These are phyloP conservation scores for Plagodis pulveraria DNA, from an alignment of 2,888 invertebrate species.

Conservation along the genomic window DNA sequence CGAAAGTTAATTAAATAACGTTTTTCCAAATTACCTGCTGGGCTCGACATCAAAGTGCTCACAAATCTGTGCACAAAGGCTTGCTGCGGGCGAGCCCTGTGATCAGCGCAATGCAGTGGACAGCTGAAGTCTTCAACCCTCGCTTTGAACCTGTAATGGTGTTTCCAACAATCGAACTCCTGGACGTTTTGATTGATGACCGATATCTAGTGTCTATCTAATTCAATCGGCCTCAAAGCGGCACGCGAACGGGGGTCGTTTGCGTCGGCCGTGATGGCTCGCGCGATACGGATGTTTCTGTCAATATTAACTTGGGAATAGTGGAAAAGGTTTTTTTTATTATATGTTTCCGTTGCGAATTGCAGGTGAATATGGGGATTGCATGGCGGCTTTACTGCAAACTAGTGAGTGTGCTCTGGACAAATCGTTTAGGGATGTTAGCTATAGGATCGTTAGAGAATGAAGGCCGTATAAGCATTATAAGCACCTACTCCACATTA, in stretches of 20 bases:
- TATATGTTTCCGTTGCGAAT: conserved; percentile 18
- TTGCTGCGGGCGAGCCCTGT: conserved; percentile 70
- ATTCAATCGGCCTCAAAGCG: conserved; percentile 66
- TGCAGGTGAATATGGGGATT: conserved; percentile 23
- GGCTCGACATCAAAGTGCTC: conserved; percentile 76
- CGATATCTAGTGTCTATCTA: conserved; percentile 68
- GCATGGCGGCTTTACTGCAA: conserved; percentile 16
- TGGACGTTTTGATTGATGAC: conserved; percentile 70
- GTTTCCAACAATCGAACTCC: conserved; percentile 52
- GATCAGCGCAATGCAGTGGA: conserved; percentile 69
- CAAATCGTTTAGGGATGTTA: conserved; percentile 12
- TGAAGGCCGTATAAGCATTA: background rate
- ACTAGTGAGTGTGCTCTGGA: conserved; percentile 17
- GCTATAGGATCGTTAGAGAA: background rate
- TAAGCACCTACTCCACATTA: too few relatives aligned
- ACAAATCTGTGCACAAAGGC: conserved; percentile 77
- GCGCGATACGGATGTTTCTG: conserved; percentile 31
- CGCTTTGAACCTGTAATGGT: conserved; percentile 19
- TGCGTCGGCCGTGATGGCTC: conserved; percentile 56
- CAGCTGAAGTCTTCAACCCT: conserved; percentile 53
- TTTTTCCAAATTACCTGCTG: conserved; percentile 83
- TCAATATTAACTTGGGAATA: conserved; percentile 37
- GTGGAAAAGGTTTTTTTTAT: conserved; percentile 31
- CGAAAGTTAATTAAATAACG: conserved; percentile 85
- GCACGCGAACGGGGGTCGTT: conserved; percentile 66